Percentiles rank a stretch among this genome's conserved stretches.
Evolutionary conservation across 64 coral and sea anemone genomes (phyloP).

Genomic region (Acropora tenuis): DNA sequence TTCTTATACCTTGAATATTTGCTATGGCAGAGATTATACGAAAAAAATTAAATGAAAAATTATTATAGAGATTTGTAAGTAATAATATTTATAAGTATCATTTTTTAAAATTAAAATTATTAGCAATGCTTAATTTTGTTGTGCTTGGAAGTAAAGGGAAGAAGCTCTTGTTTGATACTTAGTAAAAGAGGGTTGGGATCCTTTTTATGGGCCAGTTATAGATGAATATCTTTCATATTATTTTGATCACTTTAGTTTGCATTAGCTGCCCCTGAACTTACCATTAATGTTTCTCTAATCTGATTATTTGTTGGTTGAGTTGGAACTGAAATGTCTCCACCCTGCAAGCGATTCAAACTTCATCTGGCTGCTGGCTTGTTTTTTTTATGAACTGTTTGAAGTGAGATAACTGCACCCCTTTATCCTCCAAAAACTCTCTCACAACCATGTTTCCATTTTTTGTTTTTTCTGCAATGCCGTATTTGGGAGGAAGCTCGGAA

Average conservation of each 20-base stretch:
- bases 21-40: constrained; percentile 2
- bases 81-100: neutral
- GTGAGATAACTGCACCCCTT: no score
- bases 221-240: neutral
- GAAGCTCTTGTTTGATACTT: neutral
- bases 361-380: constrained; percentile 17
- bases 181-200: constrained; percentile 5
- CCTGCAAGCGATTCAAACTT: neutral
- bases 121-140: neutral
- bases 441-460: no score
- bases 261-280: constrained; percentile 15
- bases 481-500: constrained; percentile 11
- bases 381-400: neutral
- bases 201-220: neutral
- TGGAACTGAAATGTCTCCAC: constrained; percentile 34
- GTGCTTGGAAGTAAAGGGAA: neutral
- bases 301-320: neutral
- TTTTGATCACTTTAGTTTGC: neutral
- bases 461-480: neutral
- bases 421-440: no score
- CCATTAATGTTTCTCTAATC: constrained; percentile 6
- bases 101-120: neutral
- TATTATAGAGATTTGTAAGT: neutral
- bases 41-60: neutral
- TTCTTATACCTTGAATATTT: neutral